These are phyloP conservation scores for Dorcus hopei DNA, from an alignment of 2,888 invertebrate species.

Conservation along the genomic window DNA sequence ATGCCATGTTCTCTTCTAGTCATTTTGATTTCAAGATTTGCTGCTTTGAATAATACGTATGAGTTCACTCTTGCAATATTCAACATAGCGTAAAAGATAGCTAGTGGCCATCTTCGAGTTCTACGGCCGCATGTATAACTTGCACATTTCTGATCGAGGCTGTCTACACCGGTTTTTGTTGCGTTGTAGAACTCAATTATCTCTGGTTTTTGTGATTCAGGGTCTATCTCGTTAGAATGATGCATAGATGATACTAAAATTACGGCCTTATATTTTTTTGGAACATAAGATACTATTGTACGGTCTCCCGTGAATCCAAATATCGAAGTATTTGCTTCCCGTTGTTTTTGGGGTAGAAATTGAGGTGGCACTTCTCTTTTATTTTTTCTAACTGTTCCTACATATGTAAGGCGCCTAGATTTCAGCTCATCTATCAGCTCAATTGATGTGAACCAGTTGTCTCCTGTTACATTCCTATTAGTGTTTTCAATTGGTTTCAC, in stretches of 20 bases:
- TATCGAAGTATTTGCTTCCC: neutral
- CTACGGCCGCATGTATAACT: neutral
- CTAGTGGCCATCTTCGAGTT: neutral
- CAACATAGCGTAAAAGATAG: neutral
- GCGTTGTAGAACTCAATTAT: neutral
- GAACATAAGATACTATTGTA: neutral
- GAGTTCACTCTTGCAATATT: neutral
- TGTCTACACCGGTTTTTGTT: neutral
- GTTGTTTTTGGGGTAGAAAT: neutral
- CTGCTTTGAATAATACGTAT: neutral
- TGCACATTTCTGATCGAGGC: neutral
- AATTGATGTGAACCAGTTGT: neutral
- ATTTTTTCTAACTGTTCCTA: constrained; percentile 2
- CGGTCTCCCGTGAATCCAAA: too few relatives aligned
- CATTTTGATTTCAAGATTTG: neutral
- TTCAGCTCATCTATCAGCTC: neutral
- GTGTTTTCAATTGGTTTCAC: neutral
- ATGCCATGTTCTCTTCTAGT: too few relatives aligned
- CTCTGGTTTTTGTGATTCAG: neutral
- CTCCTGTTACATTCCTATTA: neutral
- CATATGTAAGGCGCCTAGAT: neutral
- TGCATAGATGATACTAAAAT: neutral
- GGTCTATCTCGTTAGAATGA: neutral
- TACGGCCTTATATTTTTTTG: neutral
- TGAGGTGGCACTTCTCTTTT: neutral